These are phyloP conservation scores for Hemistola chrysoprasaria DNA, from an alignment of 2,888 invertebrate species.

Conservation along the genomic window DNA sequence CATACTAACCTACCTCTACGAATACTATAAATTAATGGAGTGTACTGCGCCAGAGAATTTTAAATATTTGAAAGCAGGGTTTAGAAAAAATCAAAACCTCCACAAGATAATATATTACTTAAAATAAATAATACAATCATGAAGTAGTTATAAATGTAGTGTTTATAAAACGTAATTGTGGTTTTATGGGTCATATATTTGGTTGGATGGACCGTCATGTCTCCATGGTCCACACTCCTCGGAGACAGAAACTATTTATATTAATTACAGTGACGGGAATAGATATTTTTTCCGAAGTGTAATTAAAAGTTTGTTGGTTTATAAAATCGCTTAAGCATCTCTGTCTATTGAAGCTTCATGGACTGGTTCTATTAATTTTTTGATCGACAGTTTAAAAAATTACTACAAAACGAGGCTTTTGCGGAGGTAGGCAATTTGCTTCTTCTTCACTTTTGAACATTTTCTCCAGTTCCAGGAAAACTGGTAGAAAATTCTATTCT, in stretches of 20 bases:
- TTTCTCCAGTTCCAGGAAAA: too few relatives aligned
- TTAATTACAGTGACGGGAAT: constrained; percentile 56
- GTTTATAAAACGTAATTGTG: constrained; percentile 79
- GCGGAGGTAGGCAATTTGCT: too few relatives aligned
- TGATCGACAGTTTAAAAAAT: constrained; percentile 6
- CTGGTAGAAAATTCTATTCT: too few relatives aligned
- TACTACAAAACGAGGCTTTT: constrained; percentile 31
- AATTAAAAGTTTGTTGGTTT: constrained; percentile 47
- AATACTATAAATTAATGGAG: constrained; percentile 79
- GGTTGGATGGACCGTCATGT: constrained; percentile 45
- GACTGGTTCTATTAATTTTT: not conserved
- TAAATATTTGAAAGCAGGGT: constrained; percentile 79
- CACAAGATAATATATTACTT: constrained; percentile 77
- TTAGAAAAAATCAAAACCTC: constrained; percentile 76
- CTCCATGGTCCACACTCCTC: constrained; percentile 20
- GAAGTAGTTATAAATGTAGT: constrained; percentile 80
- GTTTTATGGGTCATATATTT: constrained; percentile 76
- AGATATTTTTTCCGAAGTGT: constrained; percentile 38
- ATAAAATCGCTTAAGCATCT: constrained; percentile 31
- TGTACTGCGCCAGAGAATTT: constrained; percentile 77
- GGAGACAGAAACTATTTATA: constrained; percentile 51
- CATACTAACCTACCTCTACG: constrained; percentile 41
- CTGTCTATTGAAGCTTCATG: not conserved
- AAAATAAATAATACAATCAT: constrained; percentile 82
- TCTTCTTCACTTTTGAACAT: too few relatives aligned